phyloP scores from a whole-genome alignment of 2,797 vertebrate species.

The Rachycentron canadum region DNA sequence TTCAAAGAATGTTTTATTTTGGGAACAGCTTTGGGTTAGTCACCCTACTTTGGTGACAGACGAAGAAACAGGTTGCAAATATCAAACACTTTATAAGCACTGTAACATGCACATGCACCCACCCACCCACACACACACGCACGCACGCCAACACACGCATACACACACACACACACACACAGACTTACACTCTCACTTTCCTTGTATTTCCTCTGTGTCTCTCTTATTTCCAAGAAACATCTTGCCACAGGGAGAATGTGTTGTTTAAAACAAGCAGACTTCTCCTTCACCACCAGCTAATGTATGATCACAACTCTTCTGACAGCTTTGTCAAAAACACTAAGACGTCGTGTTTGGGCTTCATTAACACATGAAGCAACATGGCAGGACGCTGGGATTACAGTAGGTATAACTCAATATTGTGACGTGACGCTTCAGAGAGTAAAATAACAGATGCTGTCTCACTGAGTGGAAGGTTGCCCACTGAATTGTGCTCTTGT shows the following conservation, averaged over 20 bases:
- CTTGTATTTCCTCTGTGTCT: conserved; percentile 29
- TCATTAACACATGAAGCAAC: conserved; percentile 42
- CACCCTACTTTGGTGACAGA: conserved; percentile 72
- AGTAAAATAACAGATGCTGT: background rate
- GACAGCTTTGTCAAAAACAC: conserved; percentile 63
- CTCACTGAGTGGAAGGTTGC: background rate
- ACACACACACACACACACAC: background rate
- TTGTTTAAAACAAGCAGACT: conserved; percentile 45
- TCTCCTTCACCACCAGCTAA: conserved; percentile 54
- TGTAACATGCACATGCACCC: conserved; percentile 27
- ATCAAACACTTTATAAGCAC: conserved; percentile 65
- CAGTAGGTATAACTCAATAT: conserved; percentile 19
- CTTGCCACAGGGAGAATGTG: conserved; percentile 46
- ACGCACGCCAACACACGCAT: background rate
- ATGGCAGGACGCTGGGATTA: conserved; percentile 46
- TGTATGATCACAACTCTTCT: conserved; percentile 59
- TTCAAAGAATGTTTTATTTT: conserved; percentile 78
- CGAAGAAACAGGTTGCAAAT: conserved; percentile 77
- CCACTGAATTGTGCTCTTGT: background rate
- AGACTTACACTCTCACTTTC: conserved; percentile 24
- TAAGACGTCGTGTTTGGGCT: conserved; percentile 36
- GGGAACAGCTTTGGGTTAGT: conserved; percentile 74
- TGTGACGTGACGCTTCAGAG: conserved; percentile 17
- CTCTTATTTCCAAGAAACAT: conserved; percentile 50
- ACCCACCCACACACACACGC: background rate